phyloP scores from a whole-genome alignment of 2,797 vertebrate genomes.

The Dromococcyx pavoninus region DNA sequence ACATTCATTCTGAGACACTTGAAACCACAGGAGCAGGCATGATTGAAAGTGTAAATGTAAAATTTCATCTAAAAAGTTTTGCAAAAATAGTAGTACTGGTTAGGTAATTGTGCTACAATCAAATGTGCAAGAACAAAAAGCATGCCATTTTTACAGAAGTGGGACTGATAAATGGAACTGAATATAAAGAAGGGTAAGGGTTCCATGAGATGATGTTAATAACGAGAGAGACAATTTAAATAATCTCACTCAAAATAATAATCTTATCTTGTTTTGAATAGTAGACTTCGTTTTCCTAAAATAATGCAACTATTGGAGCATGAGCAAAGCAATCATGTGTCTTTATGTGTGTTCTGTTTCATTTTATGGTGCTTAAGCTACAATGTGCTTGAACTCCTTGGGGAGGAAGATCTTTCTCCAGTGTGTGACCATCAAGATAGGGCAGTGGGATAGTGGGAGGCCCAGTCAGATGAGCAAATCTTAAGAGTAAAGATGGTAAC shows the following conservation, averaged over 20 bases:
- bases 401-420: neutral
- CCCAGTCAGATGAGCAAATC: neutral
- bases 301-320: neutral
- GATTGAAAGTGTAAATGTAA: neutral
- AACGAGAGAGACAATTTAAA: neutral
- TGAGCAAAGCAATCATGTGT: neutral
- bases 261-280: neutral
- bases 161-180: neutral
- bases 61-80: neutral
- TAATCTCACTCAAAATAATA: neutral
- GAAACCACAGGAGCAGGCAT: neutral
- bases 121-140: neutral
- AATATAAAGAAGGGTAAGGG: neutral
- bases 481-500: neutral
- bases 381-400: neutral
- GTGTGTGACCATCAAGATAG: neutral
- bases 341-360: neutral
- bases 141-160: neutral
- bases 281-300: neutral
- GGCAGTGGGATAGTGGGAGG: neutral
- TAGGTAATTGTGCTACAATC: neutral
- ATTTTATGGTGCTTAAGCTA: neutral
- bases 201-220: neutral
- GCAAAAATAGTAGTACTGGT: neutral
- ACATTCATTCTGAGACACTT: neutral